Evolutionary conservation across 2,797 vertebrate genomes (phyloP).

Genomic region (Podarcis lilfordi): DNA sequence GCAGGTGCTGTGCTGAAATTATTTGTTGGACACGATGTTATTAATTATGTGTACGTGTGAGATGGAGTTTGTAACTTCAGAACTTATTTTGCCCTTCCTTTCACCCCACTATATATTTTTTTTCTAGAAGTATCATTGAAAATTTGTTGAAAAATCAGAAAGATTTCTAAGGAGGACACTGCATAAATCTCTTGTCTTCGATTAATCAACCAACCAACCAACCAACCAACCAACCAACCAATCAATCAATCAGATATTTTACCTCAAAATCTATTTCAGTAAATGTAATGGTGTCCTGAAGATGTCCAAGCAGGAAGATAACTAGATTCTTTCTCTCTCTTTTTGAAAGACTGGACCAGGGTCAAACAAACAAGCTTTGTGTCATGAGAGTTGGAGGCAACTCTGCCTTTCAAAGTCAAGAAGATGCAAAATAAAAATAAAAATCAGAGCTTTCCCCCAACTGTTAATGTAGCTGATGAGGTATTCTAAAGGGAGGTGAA

Average conservation of each 20-base stretch:
- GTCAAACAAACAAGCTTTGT: neutral
- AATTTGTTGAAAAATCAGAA: neutral
- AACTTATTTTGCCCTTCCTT: neutral
- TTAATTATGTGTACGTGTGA: neutral
- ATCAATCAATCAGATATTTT: neutral
- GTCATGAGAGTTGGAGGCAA: neutral
- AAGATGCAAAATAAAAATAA: neutral
- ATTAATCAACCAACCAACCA: neutral
- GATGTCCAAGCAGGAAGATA: neutral
- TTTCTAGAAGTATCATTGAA: neutral
- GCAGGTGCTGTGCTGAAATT: neutral
- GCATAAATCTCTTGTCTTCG: neutral
- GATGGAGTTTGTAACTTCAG: neutral
- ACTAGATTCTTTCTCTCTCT: neutral
- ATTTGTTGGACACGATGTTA: neutral
- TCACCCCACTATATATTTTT: neutral
- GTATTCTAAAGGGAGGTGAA: conserved; percentile 5
- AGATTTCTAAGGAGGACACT: neutral
- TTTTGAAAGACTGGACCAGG: no score
- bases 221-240: neutral
- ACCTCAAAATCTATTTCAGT: neutral
- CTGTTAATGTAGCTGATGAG: neutral
- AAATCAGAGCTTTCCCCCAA: neutral
- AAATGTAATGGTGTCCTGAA: neutral
- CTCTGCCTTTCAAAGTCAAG: neutral